These are phyloP conservation scores for Dendrolimus pini DNA, from an alignment of 2,888 invertebrate genomes.

Conservation along the genomic window DNA sequence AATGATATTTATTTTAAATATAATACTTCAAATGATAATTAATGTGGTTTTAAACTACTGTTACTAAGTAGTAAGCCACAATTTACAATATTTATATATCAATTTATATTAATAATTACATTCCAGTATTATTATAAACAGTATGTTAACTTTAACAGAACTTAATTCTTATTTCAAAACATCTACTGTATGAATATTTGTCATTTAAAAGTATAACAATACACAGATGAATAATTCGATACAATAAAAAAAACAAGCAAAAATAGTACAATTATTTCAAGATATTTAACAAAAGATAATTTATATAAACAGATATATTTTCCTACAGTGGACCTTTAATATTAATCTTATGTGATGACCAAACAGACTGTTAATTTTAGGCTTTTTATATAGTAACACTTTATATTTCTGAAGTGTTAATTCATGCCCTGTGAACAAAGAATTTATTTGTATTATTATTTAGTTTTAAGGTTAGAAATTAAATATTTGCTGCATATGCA, in stretches of 20 bases:
- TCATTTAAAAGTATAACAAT: constrained; percentile 2
- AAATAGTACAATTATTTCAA: constrained; percentile 8
- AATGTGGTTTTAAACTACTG: constrained; percentile 29
- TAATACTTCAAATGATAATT: constrained; percentile 33
- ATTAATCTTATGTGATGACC: constrained; percentile 26
- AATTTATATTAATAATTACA: constrained; percentile 36
- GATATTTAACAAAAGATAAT: constrained; percentile 9
- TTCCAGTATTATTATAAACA: constrained; percentile 29
- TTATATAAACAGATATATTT: constrained; percentile 15
- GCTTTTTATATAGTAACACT: constrained; percentile 14
- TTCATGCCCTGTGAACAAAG: constrained; percentile 56
- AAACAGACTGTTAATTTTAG: constrained; percentile 27
- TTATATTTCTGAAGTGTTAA: constrained; percentile 16
- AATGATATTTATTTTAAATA: constrained; percentile 49
- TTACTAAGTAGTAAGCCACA: constrained; percentile 27
- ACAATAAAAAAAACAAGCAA: no score
- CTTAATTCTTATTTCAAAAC: not conserved
- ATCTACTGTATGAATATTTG: constrained; percentile 12
- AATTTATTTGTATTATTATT: constrained; percentile 6
- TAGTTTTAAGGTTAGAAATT: constrained; percentile 4
- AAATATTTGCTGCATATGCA: not conserved
- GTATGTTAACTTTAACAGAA: constrained; percentile 5
- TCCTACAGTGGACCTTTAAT: constrained; percentile 20
- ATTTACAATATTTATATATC: constrained; percentile 30
- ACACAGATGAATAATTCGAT: no score